Percentiles rank a stretch among this genome's conserved stretches.
These are phyloP conservation scores for Hetaerina titia DNA, from an alignment of 2,888 invertebrate genomes.

Conservation along the genomic window DNA sequence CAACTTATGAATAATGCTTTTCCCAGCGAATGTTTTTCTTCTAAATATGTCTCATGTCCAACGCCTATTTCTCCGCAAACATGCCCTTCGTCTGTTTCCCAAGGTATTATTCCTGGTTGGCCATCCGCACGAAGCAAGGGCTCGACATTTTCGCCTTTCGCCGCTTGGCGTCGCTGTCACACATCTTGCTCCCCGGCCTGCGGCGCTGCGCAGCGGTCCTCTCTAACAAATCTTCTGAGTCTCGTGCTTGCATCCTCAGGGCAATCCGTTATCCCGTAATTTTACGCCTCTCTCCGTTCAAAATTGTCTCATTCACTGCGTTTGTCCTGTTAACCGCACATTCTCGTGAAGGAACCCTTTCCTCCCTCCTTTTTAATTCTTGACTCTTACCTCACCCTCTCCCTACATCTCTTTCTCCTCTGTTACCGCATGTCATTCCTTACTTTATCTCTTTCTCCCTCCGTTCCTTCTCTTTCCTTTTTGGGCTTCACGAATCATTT, in stretches of 20 bases:
- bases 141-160: neutral
- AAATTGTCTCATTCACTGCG: slow-evolving; percentile 5
- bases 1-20: neutral
- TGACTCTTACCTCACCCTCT: neutral
- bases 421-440: neutral
- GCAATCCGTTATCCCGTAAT: neutral
- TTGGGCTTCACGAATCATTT: neutral
- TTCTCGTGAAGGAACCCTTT: neutral
- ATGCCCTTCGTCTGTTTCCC: neutral
- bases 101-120: neutral
- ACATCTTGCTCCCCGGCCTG: neutral
- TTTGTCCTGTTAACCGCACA: neutral
- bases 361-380: neutral
- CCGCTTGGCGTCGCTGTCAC: neutral
- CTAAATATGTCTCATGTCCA: neutral
- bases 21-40: neutral
- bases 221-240: neutral
- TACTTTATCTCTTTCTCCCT: neutral
- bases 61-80: neutral
- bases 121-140: neutral
- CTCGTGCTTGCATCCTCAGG: neutral
- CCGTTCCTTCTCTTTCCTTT: neutral
- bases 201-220: neutral
- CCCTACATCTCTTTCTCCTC: neutral
- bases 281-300: neutral